Percentiles rank a stretch among this genome's conserved stretches.
Conservation (phyloP, 2,113 vertebrate genomes). For the Oryzias curvinotus region DNA sequence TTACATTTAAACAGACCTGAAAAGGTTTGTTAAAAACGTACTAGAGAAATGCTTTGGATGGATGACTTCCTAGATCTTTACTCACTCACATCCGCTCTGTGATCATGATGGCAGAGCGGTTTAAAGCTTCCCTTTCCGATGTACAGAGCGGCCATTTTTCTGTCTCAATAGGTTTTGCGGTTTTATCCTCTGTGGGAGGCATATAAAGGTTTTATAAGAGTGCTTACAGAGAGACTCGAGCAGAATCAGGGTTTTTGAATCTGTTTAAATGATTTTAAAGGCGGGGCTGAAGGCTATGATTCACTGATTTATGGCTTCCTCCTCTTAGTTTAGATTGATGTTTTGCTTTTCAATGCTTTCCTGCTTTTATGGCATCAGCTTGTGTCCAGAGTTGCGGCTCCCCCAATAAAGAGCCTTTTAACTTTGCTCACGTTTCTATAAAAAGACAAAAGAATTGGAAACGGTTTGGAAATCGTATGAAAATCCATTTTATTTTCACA, state of each 20-base stretch:
- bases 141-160: conserved; percentile 52
- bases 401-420: conserved; percentile 81
- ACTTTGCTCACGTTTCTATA: conserved; percentile 77
- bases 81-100: conserved; percentile 51
- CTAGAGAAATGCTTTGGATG: conserved; percentile 59
- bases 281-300: conserved; percentile 71
- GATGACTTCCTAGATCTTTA: conserved; percentile 60
- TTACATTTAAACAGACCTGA: conserved; percentile 48
- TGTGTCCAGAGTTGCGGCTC: conserved; percentile 80
- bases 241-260: conserved; percentile 79
- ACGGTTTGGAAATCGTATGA: conserved; percentile 56
- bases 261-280: conserved; percentile 82
- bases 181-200: conserved; percentile 63
- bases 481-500: conserved; percentile 53
- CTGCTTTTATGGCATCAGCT: conserved; percentile 81
- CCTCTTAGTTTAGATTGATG: conserved; percentile 80
- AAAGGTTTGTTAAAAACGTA: conserved; percentile 62
- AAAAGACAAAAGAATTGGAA: conserved; percentile 56
- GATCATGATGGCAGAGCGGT: conserved; percentile 60
- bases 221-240: conserved; percentile 76
- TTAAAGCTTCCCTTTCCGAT: conserved; percentile 53
- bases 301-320: conserved; percentile 78
- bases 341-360: conserved; percentile 75
- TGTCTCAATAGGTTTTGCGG: conserved; percentile 65
- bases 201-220: conserved; percentile 79